Percentiles rank a stretch among this genome's conserved stretches.
phyloP scores from a whole-genome alignment of 2,113 vertebrate genomes.

The Lophius piscatorius region DNA sequence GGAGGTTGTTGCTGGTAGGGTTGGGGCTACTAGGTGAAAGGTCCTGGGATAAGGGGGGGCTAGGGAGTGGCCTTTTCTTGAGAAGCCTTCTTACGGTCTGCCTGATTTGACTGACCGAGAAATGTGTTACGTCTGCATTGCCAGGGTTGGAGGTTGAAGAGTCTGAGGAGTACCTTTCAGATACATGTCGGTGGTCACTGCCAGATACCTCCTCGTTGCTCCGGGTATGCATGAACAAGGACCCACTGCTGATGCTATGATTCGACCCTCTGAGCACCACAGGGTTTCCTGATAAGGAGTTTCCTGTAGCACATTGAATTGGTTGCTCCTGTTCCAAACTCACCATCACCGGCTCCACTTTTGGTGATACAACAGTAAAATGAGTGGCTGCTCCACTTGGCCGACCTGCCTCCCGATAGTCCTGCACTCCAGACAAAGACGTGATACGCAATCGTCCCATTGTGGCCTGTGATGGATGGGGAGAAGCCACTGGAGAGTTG shows the following conservation, averaged over 20 bases:
- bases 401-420: conserved; percentile 88
- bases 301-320: conserved; percentile 57
- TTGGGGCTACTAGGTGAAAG: conserved; percentile 46
- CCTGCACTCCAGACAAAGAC: conserved; percentile 81
- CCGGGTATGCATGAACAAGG: conserved; percentile 62
- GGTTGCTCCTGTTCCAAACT: conserved; percentile 74
- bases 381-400: conserved; percentile 64
- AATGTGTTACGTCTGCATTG: conserved; percentile 73
- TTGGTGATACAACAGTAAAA: conserved; percentile 67
- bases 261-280: conserved; percentile 37
- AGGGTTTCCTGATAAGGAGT: conserved; percentile 33
- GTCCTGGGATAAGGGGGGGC: conserved; percentile 59
- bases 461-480: conserved; percentile 55
- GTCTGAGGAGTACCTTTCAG: conserved; percentile 64
- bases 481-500: conserved; percentile 26
- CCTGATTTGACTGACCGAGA: conserved; percentile 85
- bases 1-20: conserved; percentile 36
- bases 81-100: conserved; percentile 85
- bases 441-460: conserved; percentile 74
- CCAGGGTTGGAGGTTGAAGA: conserved; percentile 45
- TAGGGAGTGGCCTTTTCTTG: conserved; percentile 80
- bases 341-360: conserved; percentile 63
- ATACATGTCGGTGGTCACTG: conserved; percentile 41
- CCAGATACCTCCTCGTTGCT: conserved; percentile 84
- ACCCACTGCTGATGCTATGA: conserved; percentile 33